Evolutionary conservation across 2,797 vertebrate genomes (phyloP), one percentile per base, ranked within the genome.

Genomic region (Holocentrus rufus): DNA sequence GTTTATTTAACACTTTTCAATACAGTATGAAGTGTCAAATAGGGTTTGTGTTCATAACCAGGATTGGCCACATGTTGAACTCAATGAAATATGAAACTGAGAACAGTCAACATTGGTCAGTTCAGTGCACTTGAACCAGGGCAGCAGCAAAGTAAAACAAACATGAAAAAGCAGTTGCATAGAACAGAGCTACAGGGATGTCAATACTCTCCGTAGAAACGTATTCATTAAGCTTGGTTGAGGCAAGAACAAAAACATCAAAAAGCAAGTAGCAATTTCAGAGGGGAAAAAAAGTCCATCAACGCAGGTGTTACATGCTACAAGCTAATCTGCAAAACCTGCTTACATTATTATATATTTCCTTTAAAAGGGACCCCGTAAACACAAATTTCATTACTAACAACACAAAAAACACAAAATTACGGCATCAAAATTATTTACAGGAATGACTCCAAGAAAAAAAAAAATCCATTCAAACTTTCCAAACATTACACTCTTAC

Each of bases 101-200:
- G 1, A 50, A 23, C 20, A 65, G 69, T 5, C 50, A 46, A 62
- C 47, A 9, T 9, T 34, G 2, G 20, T n/a, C n/a, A n/a, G n/a
- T n/a, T 77, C 54, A 81, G 65, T 84, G 80, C 68, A 74, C 1
- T 59, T 65, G 1, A 59, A 80, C 20, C 18, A 23, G 34, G 5
- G 20, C 34, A 39, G 20, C 31, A 80, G 23, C 89, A 90, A 81
- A 84, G 87, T 87, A 58, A 80, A 84, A 86, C 85, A 27, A 9
- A 64, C 2, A 8, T 69, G 22, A 76, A 81, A 59, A 69, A 80
- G 65, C 70, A 77, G 65, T 84, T 89, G 89, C 89, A 91, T 88
- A 92, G 81, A 81, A 73, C 17, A 69, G 31, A 81, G 22, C 25
- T n/a, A 42, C 42, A 7, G 67, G 42, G 66, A 83, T 82, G 52